Evolutionary conservation across 2,797 vertebrate genomes (phyloP).

Genomic region (Artibeus lituratus): DNA sequence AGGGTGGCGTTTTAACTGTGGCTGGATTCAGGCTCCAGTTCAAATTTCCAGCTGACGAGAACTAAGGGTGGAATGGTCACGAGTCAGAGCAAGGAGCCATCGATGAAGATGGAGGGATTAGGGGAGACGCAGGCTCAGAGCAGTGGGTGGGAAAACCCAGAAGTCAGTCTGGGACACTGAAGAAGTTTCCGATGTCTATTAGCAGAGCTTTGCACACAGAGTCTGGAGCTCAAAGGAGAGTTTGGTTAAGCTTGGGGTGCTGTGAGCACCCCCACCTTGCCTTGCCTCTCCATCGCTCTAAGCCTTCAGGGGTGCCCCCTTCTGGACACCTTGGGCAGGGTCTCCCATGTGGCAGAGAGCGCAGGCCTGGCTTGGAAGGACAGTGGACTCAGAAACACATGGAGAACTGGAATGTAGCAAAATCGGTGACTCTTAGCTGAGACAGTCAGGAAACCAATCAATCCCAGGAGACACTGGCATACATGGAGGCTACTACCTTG

Average conservation of each 20-base stretch:
- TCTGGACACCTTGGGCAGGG: neutral
- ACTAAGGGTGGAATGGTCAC: neutral
- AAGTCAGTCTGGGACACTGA: neutral
- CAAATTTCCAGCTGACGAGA: neutral
- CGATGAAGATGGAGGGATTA: neutral
- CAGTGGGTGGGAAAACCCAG: neutral
- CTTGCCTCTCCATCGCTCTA: neutral
- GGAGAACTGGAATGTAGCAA: neutral
- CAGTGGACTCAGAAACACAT: neutral
- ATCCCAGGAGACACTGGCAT: neutral
- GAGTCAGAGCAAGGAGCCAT: neutral
- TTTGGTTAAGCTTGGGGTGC: neutral
- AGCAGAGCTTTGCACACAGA: neutral
- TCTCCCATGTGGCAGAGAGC: rapidly evolving
- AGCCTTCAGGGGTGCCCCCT: neutral
- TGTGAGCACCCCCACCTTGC: neutral
- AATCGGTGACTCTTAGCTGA: neutral
- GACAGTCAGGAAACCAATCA: neutral
- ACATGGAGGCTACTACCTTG: neutral
- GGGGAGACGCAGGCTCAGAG: neutral
- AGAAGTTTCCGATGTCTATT: neutral
- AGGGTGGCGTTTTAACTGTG: neutral
- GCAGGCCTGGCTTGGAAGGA: neutral
- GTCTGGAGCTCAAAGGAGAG: neutral
- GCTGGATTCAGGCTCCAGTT: neutral